Conservation (phyloP, 2,113 vertebrate species). For the Xenopus laevis region DNA sequence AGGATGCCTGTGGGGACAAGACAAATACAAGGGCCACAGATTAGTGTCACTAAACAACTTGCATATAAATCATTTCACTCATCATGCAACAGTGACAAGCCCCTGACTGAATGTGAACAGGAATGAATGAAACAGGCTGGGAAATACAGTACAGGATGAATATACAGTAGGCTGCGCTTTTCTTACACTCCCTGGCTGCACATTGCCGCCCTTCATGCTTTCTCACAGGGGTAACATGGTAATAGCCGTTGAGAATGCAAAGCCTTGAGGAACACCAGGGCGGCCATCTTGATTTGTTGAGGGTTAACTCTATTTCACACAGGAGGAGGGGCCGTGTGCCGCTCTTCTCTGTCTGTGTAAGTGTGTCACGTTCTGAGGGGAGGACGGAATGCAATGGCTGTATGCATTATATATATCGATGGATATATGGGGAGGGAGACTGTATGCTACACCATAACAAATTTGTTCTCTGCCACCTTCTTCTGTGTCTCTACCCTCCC, state of each 20-base stretch:
- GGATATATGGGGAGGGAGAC: slow-evolving; percentile 4
- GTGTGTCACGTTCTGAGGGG: slow-evolving; percentile 4
- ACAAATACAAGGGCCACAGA: neutral
- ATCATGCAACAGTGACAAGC: too few species aligned
- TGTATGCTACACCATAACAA: neutral
- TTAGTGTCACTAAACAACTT: too few species aligned
- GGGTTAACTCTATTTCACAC: slow-evolving; percentile 16
- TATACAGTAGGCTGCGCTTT: neutral
- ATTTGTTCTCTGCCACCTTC: neutral
- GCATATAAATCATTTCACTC: too few species aligned
- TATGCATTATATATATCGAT: slow-evolving; percentile 6
- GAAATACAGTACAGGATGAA: too few species aligned
- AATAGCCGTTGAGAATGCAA: too few species aligned
- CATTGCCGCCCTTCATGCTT: neutral
- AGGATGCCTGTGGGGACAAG: slow-evolving; percentile 8
- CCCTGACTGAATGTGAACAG: too few species aligned
- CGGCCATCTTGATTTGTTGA: slow-evolving; percentile 5
- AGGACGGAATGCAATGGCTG: neutral
- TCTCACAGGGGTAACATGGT: neutral
- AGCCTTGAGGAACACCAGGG: neutral
- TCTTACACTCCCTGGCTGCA: neutral
- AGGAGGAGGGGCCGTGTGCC: neutral
- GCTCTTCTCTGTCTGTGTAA: slow-evolving; percentile 2
- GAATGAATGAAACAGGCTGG: too few species aligned
- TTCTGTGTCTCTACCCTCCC: neutral